Evolutionary conservation across 2,888 invertebrate species (phyloP).

Genomic region (Sisyra terminalis): DNA sequence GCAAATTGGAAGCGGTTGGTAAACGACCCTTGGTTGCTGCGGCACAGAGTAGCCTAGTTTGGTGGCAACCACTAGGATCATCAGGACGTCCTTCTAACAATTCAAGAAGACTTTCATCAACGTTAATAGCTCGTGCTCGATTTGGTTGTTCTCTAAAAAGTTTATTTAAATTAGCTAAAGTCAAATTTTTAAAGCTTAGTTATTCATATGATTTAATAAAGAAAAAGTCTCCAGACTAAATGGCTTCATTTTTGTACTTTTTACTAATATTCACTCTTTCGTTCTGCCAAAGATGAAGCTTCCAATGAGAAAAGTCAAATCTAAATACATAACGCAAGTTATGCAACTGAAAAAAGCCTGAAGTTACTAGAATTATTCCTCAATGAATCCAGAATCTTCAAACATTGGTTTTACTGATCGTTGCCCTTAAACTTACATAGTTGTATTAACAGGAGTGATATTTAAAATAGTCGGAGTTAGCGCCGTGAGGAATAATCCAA

Average conservation of each 20-base stretch:
- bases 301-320: no score
- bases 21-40: slow-evolving; percentile 8
- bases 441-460: slow-evolving; percentile 27
- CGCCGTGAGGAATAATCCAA: slow-evolving; percentile 53
- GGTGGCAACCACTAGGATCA: not conserved
- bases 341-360: no score
- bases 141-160: not conserved
- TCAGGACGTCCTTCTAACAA: slow-evolving; percentile 2
- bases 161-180: not conserved
- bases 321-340: no score
- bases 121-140: not conserved
- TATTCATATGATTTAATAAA: not conserved
- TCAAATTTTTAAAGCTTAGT: no score
- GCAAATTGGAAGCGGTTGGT: slow-evolving; percentile 7
- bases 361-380: no score
- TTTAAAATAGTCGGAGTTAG: slow-evolving; percentile 49
- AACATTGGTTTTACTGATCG: not conserved
- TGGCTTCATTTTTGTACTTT: no score
- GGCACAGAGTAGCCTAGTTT: slow-evolving; percentile 10
- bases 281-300: no score
- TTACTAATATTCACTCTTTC: no score
- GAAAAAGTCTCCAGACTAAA: no score
- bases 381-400: not conserved
- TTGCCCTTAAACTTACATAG: not conserved
- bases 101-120: not conserved